phyloP scores from a whole-genome alignment of 2,113 vertebrate species.

The Lagopus muta region DNA sequence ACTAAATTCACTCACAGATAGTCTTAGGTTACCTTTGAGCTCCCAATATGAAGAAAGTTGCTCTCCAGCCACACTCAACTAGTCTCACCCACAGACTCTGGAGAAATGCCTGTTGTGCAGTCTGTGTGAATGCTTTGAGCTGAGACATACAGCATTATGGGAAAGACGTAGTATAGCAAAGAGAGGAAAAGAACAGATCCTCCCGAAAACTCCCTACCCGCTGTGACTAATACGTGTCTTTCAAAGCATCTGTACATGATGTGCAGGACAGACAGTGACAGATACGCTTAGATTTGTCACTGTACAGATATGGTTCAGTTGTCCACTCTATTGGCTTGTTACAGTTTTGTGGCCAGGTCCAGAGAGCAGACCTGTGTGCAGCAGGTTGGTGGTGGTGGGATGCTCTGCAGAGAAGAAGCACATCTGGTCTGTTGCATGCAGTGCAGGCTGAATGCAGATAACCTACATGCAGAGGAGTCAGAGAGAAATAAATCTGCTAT shows the following conservation, averaged over 20 bases:
- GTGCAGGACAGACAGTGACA: neutral
- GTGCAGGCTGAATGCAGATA: neutral
- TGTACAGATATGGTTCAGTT: neutral
- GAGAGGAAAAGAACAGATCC: neutral
- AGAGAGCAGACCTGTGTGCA: neutral
- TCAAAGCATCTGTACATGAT: fast-evolving
- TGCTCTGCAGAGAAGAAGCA: neutral
- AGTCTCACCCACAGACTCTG: neutral
- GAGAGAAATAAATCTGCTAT: neutral
- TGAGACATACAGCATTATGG: neutral
- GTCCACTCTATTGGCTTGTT: neutral
- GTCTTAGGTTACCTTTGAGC: neutral
- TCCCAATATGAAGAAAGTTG: neutral
- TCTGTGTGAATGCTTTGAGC: fast-evolving
- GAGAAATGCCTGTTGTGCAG: neutral
- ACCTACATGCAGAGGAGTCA: fast-evolving
- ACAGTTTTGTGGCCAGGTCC: neutral
- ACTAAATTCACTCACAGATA: neutral
- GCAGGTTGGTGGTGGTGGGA: neutral
- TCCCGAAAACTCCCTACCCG: neutral
- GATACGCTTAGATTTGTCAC: fast-evolving
- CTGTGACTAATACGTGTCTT: neutral
- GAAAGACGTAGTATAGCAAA: neutral
- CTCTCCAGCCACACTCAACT: neutral
- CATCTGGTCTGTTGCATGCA: neutral